Conservation (phyloP, 1,140 invertebrate genomes). For the Stegodyphus dumicola region DNA sequence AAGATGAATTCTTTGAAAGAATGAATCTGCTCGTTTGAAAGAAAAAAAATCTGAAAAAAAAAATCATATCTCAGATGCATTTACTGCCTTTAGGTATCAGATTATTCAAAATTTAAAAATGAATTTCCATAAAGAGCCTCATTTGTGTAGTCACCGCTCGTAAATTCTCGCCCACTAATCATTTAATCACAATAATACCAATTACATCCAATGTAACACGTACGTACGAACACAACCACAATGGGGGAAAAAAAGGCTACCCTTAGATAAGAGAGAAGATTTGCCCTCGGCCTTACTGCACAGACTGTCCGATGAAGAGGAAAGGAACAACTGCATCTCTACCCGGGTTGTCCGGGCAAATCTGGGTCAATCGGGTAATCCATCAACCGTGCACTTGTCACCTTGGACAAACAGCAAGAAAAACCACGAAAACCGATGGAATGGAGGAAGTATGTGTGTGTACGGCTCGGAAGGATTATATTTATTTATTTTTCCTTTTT, state of each 20-base stretch:
- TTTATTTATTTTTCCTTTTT: too few relatives aligned
- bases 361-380: constrained; percentile 37
- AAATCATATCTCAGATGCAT: too few relatives aligned
- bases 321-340: constrained; percentile 23
- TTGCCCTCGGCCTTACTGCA: not conserved
- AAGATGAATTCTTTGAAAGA: too few relatives aligned
- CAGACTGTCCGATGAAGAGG: constrained; percentile 33
- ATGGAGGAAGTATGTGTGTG: not conserved
- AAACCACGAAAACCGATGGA: constrained; percentile 11
- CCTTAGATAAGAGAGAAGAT: not conserved
- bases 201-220: not conserved
- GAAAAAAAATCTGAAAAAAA: too few relatives aligned
- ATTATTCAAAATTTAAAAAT: too few relatives aligned
- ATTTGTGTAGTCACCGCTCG: not conserved
- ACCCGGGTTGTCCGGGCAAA: constrained; percentile 19
- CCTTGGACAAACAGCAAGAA: constrained; percentile 43
- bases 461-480: too few relatives aligned
- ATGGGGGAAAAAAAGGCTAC: not conserved
- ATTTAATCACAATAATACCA: constrained; percentile 29
- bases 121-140: too few relatives aligned
- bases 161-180: not conserved
- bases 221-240: not conserved
- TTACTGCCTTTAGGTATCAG: too few relatives aligned
- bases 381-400: constrained; percentile 38
- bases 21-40: too few relatives aligned